phyloP scores from a whole-genome alignment of 2,888 invertebrate species.

The Boloria selene region DNA sequence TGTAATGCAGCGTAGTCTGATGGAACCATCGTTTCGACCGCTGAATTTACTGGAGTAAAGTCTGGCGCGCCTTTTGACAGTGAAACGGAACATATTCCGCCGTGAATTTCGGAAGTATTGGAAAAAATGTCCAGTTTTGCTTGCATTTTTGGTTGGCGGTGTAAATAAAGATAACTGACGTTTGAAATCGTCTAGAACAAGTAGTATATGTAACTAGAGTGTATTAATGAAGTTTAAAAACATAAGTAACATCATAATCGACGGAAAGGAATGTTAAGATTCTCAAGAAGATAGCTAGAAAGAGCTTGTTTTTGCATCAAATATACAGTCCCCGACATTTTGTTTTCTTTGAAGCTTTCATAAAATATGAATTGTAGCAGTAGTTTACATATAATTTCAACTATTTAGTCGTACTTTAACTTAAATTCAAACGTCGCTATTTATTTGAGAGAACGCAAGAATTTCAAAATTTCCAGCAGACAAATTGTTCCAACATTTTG shows the following conservation, averaged over 20 bases:
- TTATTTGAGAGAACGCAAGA: slow-evolving; percentile 17
- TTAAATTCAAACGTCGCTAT: slow-evolving; percentile 13
- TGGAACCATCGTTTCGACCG: slow-evolving; percentile 32
- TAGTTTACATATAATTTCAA: neutral
- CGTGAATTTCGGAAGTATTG: slow-evolving; percentile 5
- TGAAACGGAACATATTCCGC: neutral
- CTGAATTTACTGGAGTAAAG: slow-evolving; percentile 20
- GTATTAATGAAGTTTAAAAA: too few species aligned
- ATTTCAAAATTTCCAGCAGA: slow-evolving; percentile 12
- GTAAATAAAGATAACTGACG: too few species aligned
- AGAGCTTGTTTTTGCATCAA: too few species aligned
- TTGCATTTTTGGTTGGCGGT: neutral
- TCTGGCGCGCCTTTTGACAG: slow-evolving; percentile 16
- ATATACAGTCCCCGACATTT: too few species aligned
- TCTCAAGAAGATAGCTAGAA: too few species aligned
- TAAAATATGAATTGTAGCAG: too few species aligned
- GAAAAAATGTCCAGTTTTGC: neutral
- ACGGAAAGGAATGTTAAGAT: too few species aligned
- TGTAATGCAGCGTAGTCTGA: slow-evolving; percentile 59
- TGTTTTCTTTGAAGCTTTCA: too few species aligned
- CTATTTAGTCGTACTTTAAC: slow-evolving; percentile 7
- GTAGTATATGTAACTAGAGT: too few species aligned
- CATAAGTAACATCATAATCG: too few species aligned
- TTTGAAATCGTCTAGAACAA: too few species aligned
- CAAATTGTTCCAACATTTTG: slow-evolving; percentile 18